Evolutionary conservation across 2,113 vertebrate genomes (phyloP), one percentile per base, ranked within the genome.

Genomic region (Glaucomys volans): DNA sequence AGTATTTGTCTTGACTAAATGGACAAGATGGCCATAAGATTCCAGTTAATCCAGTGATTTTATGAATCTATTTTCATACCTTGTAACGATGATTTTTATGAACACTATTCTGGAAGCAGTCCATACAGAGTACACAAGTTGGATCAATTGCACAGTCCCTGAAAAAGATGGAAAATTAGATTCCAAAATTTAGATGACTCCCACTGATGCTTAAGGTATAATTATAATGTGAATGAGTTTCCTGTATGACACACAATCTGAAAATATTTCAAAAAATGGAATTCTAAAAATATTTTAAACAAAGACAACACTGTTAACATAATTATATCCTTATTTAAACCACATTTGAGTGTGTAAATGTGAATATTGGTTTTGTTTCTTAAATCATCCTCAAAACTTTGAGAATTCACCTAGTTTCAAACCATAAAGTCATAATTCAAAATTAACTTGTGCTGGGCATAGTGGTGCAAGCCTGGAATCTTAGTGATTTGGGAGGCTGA

Each of bases 121-220:
- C 99, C 99, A 99, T 99, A 98, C 99, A 99, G 64, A 99, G 99
- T 14, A 99, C 99, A 98, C 99, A 99, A 7, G 99, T 99, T 94
- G 99, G 99, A 98, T 99, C 99, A 98, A 99, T 99, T 92, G 99
- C 99, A 98, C 99, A 99, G 96, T 99, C 99, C 97, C 99, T 99
- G 98, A 91, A 99, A 98, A 92, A 99, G 97, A 98, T 3, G 4
- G 35, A 89, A 90, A 98, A 47, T 86, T 84, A 76, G 35, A 76
- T 90, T 89, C 18, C 83, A 95, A 95, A 98, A 95, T 80, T 71
- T 80, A 91, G 86, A 97, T 35, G 54, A 91, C 16, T 52, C 17
- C 37, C 30, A 72, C 5, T 90, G 44, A 91, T 75, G 40, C 44
- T 93, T 95, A 95, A 52, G 57, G 79, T 87, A 77, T 81, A 16